phyloP scores from a whole-genome alignment of 2,888 invertebrate species.

The Hemistola chrysoprasaria region DNA sequence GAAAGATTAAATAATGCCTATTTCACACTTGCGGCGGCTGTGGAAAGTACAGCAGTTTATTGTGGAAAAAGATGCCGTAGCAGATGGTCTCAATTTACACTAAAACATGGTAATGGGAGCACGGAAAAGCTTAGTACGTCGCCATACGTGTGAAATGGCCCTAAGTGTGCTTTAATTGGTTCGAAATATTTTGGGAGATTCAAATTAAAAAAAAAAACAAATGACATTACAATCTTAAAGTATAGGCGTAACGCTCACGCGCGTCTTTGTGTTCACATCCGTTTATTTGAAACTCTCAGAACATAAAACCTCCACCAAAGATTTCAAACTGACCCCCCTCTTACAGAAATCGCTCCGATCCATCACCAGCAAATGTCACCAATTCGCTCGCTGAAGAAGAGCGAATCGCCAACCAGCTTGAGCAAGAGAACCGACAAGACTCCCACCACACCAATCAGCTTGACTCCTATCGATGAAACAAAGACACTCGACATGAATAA shows the following conservation, averaged over 20 bases:
- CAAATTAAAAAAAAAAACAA: constrained; percentile 12
- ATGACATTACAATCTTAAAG: too few relatives aligned
- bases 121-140: too few relatives aligned
- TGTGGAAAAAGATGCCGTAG: too few relatives aligned
- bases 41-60: too few relatives aligned
- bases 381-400: constrained; percentile 75
- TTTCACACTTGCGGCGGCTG: too few relatives aligned
- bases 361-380: constrained; percentile 81
- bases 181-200: constrained; percentile 38
- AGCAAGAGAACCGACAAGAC: constrained; percentile 78
- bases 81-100: too few relatives aligned
- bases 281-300: constrained; percentile 21
- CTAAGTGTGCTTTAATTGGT: constrained; percentile 43
- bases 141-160: too few relatives aligned
- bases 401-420: constrained; percentile 73
- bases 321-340: constrained; percentile 34
- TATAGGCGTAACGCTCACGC: too few relatives aligned
- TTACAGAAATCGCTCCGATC: constrained; percentile 78
- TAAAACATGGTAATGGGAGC: too few relatives aligned
- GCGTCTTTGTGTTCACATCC: too few relatives aligned
- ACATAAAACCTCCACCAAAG: constrained; percentile 8
- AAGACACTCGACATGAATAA: constrained; percentile 74
- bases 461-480: constrained; percentile 77
- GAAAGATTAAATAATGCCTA: too few relatives aligned
- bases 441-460: constrained; percentile 73